Base-by-base conservation (phyloP, 2,888 invertebrate species). In the Sympetrum striolatum region DNA sequence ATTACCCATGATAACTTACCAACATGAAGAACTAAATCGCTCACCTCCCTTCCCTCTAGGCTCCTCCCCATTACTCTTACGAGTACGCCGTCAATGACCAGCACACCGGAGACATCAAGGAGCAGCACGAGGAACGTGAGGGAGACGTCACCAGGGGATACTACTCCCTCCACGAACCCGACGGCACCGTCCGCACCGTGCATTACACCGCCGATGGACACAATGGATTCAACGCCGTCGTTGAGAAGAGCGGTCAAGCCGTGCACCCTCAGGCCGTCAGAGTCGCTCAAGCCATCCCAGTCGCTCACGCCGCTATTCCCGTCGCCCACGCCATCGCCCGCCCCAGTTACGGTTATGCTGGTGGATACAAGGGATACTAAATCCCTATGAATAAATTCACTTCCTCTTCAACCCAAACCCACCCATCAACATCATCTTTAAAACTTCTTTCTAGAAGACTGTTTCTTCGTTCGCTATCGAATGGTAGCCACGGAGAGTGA, bases 61-160 rank as follows among this genome's bases (percentile, higher is more conserved):
- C 91, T 5, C 90, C 79, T 14, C 91, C 91, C 18, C 80, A 90
- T 14, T 91, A 91, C 82, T 79, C 91, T 22, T 91, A 91, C 82
- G 90, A 91, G 82, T 91, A 91, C 60, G 90, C 91, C 14, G 91
- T 91, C 25, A 80, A 91, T 53, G 91, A 91, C 90, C 90, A 90
- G 6, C 91, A 91, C 90, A 81, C 91, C 80, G 53, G 91, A n/a
- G 73, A 91, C 91, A 37, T 86, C 58, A 91, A 91, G 90, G 90
- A 90, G 22, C 91, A 91, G 80, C 90, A 90, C 80, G 91, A 73
- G 31, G 73, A 73, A 25, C 73, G 73, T 31, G 73, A 73, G 14
- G 73, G 73, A 8, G 73, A 73, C 31, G 31, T 25, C 31, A 53
- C 53, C 53, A 53, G 53, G 53, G 53, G 53, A 53, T 53, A 53